Evolutionary conservation across 2,797 vertebrate genomes (phyloP).

Genomic region (Lepus townsendii): DNA sequence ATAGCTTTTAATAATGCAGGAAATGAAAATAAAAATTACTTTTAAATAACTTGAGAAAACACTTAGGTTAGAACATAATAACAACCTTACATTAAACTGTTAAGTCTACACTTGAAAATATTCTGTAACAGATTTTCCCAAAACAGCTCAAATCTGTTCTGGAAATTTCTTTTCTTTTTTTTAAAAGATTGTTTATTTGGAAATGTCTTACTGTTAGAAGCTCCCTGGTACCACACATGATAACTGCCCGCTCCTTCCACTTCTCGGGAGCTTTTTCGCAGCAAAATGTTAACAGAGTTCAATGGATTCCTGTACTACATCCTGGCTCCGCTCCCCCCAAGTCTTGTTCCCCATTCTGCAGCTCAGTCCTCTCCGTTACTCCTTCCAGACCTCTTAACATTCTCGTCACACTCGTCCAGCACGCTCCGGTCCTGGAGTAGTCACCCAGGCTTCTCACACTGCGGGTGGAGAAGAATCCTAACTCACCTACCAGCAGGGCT

Average conservation of each 20-base stretch:
- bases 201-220: too few species aligned
- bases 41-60: slow-evolving; percentile 61
- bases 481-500: not conserved
- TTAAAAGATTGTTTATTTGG: too few species aligned
- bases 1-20: slow-evolving; percentile 11
- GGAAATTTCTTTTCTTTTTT: not conserved
- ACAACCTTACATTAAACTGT: not conserved
- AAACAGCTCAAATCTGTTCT: not conserved
- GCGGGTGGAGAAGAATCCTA: not conserved
- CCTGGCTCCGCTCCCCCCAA: not conserved
- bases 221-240: not conserved
- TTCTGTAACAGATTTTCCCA: not conserved
- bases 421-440: not conserved
- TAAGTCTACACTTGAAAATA: slow-evolving; percentile 29
- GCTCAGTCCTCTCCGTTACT: not conserved
- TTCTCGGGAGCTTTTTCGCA: not conserved
- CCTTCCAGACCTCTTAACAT: not conserved
- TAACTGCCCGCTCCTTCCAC: not conserved
- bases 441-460: not conserved
- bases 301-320: slow-evolving; percentile 5
- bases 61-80: not conserved
- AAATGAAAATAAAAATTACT: slow-evolving; percentile 61
- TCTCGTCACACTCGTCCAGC: not conserved
- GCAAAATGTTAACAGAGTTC: not conserved
- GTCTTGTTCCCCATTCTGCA: not conserved